Conservation (phyloP, 2,113 vertebrate genomes). For the Camarhynchus parvulus region DNA sequence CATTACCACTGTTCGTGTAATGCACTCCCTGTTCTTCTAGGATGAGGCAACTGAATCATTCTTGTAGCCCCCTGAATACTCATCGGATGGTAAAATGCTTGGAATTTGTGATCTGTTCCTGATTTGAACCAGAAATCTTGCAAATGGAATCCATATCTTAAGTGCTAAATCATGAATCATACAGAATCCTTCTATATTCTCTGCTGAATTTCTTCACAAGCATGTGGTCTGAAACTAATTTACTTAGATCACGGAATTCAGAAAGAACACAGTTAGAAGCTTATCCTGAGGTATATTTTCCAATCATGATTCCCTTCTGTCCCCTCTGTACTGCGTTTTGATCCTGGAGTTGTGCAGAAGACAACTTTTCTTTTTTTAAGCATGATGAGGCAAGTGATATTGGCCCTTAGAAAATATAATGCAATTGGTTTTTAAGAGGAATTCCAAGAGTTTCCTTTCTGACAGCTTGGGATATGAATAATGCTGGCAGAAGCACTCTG, state of each 20-base stretch:
- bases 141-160: neutral
- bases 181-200: neutral
- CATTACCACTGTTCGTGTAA: neutral
- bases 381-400: neutral
- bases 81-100: slow-evolving; percentile 29
- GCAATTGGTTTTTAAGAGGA: slow-evolving; percentile 20
- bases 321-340: neutral
- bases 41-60: slow-evolving; percentile 15
- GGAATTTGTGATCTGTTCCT: slow-evolving; percentile 24
- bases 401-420: neutral
- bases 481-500: slow-evolving; percentile 41
- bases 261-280: neutral
- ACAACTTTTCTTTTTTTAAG: neutral
- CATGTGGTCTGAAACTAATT: neutral
- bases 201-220: neutral
- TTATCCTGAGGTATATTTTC: neutral
- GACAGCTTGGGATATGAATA: slow-evolving; percentile 51
- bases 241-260: neutral
- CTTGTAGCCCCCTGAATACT: neutral
- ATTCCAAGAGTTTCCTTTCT: slow-evolving; percentile 52
- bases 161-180: neutral
- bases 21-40: neutral
- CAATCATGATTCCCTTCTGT: neutral
- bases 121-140: slow-evolving; percentile 7
- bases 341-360: neutral